Conservation (phyloP, 2,113 vertebrate species). For the Chaetorhynchus papuensis region DNA sequence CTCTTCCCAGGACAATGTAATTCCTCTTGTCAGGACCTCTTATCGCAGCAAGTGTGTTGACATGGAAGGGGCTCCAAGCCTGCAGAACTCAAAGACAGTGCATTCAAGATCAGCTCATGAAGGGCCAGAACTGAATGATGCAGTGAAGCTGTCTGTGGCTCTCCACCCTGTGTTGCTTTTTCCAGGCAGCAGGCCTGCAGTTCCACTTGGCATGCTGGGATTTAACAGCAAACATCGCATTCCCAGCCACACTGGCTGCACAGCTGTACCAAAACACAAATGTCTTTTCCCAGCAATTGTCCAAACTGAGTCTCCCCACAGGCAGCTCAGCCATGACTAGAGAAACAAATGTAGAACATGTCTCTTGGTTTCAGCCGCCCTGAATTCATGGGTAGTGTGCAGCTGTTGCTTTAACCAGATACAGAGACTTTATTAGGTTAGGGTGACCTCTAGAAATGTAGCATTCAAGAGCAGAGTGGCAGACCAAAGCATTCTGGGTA, state of each 20-base stretch:
- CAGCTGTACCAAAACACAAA: neutral
- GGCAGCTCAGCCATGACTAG: neutral
- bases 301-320: neutral
- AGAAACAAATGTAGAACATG: neutral
- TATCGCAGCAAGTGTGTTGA: neutral
- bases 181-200: neutral
- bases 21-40: neutral
- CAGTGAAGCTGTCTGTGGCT: neutral
- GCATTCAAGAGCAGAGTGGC: neutral
- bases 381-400: neutral
- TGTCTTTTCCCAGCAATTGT: neutral
- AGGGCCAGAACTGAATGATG: neutral
- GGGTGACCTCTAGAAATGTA: neutral
- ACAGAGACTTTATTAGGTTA: conserved; percentile 31
- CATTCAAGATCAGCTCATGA: neutral
- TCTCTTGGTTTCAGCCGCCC: neutral
- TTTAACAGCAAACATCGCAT: neutral
- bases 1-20: neutral
- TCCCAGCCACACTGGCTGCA: neutral
- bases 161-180: neutral
- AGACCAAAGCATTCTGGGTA: neutral
- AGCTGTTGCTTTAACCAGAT: conserved; percentile 41
- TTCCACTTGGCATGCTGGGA: neutral
- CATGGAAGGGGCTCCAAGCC: neutral
- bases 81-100: neutral